Evolutionary conservation across 2,797 vertebrate genomes (phyloP).

Genomic region (Loriculus beryllinus): DNA sequence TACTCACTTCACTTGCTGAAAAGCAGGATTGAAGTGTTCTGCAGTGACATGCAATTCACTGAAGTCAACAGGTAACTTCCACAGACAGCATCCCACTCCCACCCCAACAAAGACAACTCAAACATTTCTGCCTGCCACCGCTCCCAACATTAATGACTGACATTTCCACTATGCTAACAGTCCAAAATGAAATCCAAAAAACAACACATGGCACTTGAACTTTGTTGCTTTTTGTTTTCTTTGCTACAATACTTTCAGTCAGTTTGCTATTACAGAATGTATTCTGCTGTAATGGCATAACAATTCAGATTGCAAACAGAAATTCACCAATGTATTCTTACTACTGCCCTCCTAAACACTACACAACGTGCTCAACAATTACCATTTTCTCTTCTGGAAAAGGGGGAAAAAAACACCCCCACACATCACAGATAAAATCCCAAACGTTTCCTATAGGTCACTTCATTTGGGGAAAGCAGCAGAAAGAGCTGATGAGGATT

Average conservation of each 20-base stretch:
- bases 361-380: not conserved
- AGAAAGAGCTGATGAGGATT: not conserved
- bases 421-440: not conserved
- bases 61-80: not conserved
- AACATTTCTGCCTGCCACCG: not conserved
- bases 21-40: not conserved
- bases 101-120: not conserved
- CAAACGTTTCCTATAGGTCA: not conserved
- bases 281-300: not conserved
- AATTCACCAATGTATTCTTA: not conserved
- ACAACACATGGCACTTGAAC: fast-evolving
- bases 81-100: not conserved
- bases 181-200: not conserved
- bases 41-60: not conserved
- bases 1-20: not conserved
- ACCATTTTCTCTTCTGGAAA: not conserved
- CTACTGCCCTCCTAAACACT: not conserved
- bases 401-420: fast-evolving
- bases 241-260: not conserved
- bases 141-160: not conserved
- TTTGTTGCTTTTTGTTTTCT: not conserved
- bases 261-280: not conserved
- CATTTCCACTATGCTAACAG: fast-evolving
- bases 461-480: not conserved
- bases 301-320: not conserved